A percentile compares a stretch with the other conserved stretches of the same genome.
Evolutionary conservation across 64 coral and sea anemone genomes (phyloP).

Genomic region (Cladopsammia gracilis): DNA sequence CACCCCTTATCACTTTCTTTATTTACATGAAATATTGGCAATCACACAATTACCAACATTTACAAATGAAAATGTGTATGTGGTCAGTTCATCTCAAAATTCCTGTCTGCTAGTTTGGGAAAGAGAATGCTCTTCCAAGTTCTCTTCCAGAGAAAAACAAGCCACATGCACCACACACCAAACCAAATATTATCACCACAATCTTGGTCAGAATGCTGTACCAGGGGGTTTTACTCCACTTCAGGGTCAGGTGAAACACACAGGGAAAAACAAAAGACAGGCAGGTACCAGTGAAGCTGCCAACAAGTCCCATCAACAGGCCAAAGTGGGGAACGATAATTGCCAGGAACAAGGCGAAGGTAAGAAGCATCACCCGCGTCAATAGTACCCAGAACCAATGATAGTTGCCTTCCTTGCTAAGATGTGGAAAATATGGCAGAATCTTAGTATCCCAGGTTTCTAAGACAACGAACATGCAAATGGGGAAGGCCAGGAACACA

Average conservation of each 20-base stretch:
- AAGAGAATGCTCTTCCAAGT: slow-evolving; percentile 84
- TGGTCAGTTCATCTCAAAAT: background rate
- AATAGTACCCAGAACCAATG: slow-evolving; percentile 93
- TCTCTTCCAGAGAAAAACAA: slow-evolving; percentile 88
- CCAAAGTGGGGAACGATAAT: slow-evolving; percentile 93
- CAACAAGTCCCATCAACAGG: slow-evolving; percentile 90
- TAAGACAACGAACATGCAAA: slow-evolving; percentile 92
- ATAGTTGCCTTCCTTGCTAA: slow-evolving; percentile 59
- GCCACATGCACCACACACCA: slow-evolving; percentile 89
- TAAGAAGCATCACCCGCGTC: slow-evolving; percentile 77
- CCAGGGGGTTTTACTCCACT: slow-evolving; percentile 86
- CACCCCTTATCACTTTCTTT: no score
- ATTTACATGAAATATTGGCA: no score
- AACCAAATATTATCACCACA: slow-evolving; percentile 81
- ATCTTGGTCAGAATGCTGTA: slow-evolving; percentile 74
- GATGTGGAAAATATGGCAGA: slow-evolving; percentile 85
- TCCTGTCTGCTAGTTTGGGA: background rate
- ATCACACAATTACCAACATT: background rate
- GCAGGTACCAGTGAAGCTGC: slow-evolving; percentile 92
- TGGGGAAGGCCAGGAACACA: slow-evolving; percentile 92
- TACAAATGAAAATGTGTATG: background rate
- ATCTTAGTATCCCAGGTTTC: slow-evolving; percentile 89
- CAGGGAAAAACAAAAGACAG: slow-evolving; percentile 96
- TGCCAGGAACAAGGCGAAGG: slow-evolving; percentile 81
- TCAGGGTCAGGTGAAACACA: slow-evolving; percentile 89